phyloP scores from a whole-genome alignment of 2,797 vertebrate genomes.

The Melanotaenia maccullochi region DNA sequence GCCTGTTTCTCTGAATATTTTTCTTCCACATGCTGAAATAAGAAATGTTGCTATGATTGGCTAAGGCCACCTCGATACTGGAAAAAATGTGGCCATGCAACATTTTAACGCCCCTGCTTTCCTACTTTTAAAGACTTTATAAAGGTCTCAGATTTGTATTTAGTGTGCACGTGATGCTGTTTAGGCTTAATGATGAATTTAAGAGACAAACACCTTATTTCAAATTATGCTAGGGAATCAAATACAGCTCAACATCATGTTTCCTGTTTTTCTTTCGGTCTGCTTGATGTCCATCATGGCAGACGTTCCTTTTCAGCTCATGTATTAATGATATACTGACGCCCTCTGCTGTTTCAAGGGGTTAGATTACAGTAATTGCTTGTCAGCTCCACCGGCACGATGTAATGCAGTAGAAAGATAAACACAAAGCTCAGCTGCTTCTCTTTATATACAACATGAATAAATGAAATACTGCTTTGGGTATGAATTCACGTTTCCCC shows the following conservation, averaged over 20 bases:
- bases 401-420: neutral
- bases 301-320: slow-evolving; percentile 1
- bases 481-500: neutral
- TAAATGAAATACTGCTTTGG: neutral
- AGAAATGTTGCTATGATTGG: slow-evolving; percentile 43
- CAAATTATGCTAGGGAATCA: slow-evolving; percentile 1
- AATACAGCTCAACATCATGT: neutral
- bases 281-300: slow-evolving; percentile 10
- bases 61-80: slow-evolving; percentile 3
- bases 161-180: slow-evolving; percentile 11
- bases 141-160: slow-evolving; percentile 33
- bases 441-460: neutral
- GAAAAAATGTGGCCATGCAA: slow-evolving; percentile 15
- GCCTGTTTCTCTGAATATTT: slow-evolving; percentile 28
- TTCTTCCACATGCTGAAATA: slow-evolving; percentile 44
- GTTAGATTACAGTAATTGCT: slow-evolving; percentile 10
- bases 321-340: slow-evolving; percentile 36
- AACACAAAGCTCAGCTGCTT: neutral
- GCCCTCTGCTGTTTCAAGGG: slow-evolving; percentile 66
- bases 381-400: neutral
- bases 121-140: slow-evolving; percentile 38
- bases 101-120: slow-evolving; percentile 33
- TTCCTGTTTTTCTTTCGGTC: slow-evolving; percentile 16
- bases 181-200: slow-evolving; percentile 5
- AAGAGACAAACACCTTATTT: slow-evolving; percentile 16